These are phyloP conservation scores for Bugula neritina DNA, from an alignment of 2,888 invertebrate species.

Conservation along the genomic window DNA sequence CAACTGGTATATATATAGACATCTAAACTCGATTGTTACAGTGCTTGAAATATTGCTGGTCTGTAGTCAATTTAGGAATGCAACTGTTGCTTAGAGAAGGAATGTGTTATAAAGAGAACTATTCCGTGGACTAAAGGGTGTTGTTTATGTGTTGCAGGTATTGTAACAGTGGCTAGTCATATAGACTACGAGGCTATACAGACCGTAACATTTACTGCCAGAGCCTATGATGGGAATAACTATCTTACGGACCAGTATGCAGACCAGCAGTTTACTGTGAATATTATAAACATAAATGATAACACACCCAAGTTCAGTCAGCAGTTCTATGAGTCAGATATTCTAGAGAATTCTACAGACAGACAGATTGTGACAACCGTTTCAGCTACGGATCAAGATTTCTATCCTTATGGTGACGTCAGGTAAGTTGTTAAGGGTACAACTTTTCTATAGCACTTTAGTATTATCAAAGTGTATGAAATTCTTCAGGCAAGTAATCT, in stretches of 20 bases:
- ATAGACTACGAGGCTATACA: slow-evolving; percentile 21
- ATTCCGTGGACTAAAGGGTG: no score
- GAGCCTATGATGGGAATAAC: neutral
- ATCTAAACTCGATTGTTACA: no score
- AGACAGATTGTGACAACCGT: slow-evolving; percentile 1
- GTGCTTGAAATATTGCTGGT: no score
- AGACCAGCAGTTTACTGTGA: neutral
- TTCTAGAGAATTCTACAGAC: neutral
- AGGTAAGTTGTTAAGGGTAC: neutral
- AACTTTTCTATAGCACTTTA: neutral
- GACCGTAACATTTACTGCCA: neutral
- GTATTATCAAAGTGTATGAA: no score
- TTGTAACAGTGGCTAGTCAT: slow-evolving; percentile 7
- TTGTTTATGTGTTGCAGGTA: no score
- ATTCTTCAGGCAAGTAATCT: no score
- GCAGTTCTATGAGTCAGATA: neutral
- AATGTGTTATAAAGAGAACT: no score
- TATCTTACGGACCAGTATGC: neutral
- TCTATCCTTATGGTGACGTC: neutral
- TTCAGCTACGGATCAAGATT: neutral
- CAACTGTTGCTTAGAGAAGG: no score
- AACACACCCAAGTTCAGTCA: neutral
- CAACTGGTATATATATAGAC: slow-evolving; percentile 8
- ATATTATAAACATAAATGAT: slow-evolving; percentile 15
- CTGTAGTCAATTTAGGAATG: no score